Evolutionary conservation across 2,113 vertebrate species (phyloP).

Genomic region (Tursiops truncatus): DNA sequence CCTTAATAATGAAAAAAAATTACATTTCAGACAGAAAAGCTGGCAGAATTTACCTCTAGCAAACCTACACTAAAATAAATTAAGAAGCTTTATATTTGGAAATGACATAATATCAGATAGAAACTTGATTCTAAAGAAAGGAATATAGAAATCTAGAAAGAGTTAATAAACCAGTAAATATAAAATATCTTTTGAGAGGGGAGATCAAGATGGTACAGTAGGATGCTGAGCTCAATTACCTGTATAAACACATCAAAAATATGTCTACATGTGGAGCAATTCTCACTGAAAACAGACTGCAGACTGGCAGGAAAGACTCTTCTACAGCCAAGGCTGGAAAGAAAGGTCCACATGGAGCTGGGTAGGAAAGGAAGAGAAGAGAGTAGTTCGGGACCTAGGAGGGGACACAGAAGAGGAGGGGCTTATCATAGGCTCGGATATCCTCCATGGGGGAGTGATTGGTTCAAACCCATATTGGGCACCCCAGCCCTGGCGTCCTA

Average conservation of each 20-base stretch:
- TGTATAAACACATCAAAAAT: not conserved
- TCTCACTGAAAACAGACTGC: not conserved
- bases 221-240: not conserved
- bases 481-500: not conserved
- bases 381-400: not conserved
- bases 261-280: not conserved
- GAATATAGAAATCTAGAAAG: not conserved
- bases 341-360: not conserved
- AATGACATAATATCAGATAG: not conserved
- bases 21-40: not conserved
- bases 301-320: not conserved
- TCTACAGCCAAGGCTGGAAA: not conserved
- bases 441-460: not conserved
- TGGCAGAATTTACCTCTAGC: slow-evolving; percentile 2
- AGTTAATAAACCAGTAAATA: not conserved
- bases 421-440: not conserved
- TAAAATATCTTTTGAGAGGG: not conserved
- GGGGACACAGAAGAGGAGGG: not conserved
- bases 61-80: not conserved
- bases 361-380: not conserved
- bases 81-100: not conserved
- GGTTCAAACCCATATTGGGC: not conserved
- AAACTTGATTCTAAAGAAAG: not conserved
- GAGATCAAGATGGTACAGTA: not conserved
- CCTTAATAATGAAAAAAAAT: not conserved